A percentile compares a stretch with the other conserved stretches of the same genome.
These are phyloP conservation scores for Listronotus oregonensis DNA, from an alignment of 1,140 invertebrate genomes.

Conservation along the genomic window DNA sequence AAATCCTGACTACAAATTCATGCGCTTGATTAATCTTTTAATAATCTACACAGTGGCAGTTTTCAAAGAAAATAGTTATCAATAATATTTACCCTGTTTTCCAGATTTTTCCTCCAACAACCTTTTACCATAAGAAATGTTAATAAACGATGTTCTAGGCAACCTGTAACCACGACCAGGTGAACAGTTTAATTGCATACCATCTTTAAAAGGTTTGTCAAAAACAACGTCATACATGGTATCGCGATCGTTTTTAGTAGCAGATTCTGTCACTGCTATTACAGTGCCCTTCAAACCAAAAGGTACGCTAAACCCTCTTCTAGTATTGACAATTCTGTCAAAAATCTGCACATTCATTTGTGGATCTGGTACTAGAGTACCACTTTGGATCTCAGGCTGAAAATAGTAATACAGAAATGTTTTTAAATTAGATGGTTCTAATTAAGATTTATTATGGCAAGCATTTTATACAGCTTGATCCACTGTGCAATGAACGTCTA, in stretches of 20 bases:
- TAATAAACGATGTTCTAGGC: conserved; percentile 63
- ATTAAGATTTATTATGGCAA: too few relatives aligned
- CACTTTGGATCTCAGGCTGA: conserved; percentile 60
- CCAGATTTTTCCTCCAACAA: conserved; percentile 55
- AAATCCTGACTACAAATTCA: too few relatives aligned
- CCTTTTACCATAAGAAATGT: conserved; percentile 62
- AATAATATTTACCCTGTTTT: conserved; percentile 42
- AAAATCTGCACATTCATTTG: conserved; percentile 70
- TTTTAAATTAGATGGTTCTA: too few relatives aligned
- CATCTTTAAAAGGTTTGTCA: conserved; percentile 75
- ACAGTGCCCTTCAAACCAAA: conserved; percentile 82
- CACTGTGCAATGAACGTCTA: too few relatives aligned
- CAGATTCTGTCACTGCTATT: conserved; percentile 67
- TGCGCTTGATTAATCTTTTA: too few relatives aligned
- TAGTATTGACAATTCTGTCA: conserved; percentile 82
- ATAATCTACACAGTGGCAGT: not conserved
- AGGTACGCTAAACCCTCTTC: conserved; percentile 76
- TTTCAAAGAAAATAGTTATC: not conserved
- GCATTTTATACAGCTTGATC: too few relatives aligned
- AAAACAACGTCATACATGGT: conserved; percentile 76
- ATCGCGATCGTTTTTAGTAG: conserved; percentile 58
- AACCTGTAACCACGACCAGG: conserved; percentile 61
- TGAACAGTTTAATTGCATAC: conserved; percentile 63
- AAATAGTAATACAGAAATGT: too few relatives aligned
- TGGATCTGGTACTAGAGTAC: conserved; percentile 68